These are phyloP conservation scores for Mungos mungo DNA, from an alignment of 2,113 vertebrate species.

Conservation along the genomic window DNA sequence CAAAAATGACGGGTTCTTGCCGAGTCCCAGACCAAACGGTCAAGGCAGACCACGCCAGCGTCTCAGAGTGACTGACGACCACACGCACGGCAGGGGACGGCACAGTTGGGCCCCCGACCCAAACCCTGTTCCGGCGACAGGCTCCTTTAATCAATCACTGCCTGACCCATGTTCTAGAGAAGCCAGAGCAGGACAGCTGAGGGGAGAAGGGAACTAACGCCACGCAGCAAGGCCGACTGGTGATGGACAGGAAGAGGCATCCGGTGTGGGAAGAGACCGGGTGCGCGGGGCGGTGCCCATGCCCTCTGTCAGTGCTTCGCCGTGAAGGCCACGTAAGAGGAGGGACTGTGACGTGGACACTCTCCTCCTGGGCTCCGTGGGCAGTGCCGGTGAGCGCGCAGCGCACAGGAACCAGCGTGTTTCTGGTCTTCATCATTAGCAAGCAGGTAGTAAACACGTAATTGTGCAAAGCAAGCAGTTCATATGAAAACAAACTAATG, in stretches of 20 bases:
- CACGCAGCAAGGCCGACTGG: not conserved
- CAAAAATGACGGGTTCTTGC: not conserved
- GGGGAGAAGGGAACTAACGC: not conserved
- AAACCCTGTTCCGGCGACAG: not conserved
- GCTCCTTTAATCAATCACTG: not conserved
- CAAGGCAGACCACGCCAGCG: not conserved
- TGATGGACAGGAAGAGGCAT: not conserved
- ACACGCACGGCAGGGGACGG: rapidly evolving
- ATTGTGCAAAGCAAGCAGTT: not conserved
- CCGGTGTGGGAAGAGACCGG: not conserved
- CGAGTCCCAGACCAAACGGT: not conserved
- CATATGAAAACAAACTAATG: not conserved
- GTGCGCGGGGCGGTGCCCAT: not conserved
- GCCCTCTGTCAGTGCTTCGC: not conserved
- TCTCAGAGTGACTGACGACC: not conserved
- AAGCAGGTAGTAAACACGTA: not conserved
- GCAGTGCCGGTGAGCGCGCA: rapidly evolving
- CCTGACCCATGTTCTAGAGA: not conserved
- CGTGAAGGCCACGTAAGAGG: not conserved
- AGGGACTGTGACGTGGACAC: no score
- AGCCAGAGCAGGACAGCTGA: not conserved
- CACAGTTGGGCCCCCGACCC: not conserved
- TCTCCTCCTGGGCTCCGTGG: not conserved
- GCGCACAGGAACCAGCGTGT: not conserved
- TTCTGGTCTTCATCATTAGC: not conserved